Conservation (phyloP, 2,797 vertebrate genomes). For the Amazona finschi region DNA sequence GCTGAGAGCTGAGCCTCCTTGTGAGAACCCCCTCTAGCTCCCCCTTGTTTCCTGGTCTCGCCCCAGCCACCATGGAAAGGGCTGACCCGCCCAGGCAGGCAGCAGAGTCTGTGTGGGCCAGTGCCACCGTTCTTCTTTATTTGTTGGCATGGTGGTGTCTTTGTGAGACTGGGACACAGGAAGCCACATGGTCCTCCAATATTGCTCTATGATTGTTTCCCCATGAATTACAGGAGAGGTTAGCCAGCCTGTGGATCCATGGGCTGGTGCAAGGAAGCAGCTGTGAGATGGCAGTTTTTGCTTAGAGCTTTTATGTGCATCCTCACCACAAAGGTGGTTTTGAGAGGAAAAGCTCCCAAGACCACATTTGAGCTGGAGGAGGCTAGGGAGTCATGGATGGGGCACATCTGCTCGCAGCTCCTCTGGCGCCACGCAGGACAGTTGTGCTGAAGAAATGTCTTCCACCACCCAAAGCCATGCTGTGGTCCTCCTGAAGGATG, state of each 20-base stretch:
- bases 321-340: neutral
- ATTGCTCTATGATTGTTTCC: neutral
- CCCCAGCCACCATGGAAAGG: accelerated
- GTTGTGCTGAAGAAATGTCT: neutral
- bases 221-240: neutral
- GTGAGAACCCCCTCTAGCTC: neutral
- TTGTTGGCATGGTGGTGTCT: neutral
- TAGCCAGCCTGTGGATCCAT: neutral
- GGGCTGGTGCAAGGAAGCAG: neutral
- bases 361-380: neutral
- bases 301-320: neutral
- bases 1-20: neutral
- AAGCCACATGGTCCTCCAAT: accelerated
- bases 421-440: accelerated
- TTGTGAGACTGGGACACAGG: accelerated
- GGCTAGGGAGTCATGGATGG: neutral
- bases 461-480: neutral
- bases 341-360: neutral
- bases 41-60: accelerated
- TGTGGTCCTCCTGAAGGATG: neutral
- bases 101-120: neutral
- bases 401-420: neutral
- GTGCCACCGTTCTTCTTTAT: neutral
- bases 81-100: neutral
- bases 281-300: neutral